Evolutionary conservation across 2,113 vertebrate genomes (phyloP).

Genomic region (Oreochromis tanganicae): DNA sequence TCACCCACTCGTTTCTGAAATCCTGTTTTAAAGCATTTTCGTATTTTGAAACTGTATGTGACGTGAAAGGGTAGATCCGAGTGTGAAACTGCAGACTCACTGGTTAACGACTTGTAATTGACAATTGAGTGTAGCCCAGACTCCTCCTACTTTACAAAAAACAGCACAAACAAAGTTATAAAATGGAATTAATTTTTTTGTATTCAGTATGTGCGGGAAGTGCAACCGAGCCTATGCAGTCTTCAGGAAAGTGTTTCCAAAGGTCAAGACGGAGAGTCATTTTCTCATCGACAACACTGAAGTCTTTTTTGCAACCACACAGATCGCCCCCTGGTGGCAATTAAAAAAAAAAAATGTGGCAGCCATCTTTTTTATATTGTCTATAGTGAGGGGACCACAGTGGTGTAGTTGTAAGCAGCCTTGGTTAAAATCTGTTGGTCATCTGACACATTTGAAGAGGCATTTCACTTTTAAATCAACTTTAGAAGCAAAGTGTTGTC

Average conservation of each 20-base stretch:
- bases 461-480: neutral
- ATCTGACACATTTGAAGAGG: neutral
- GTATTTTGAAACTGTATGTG: neutral
- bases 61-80: neutral
- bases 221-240: neutral
- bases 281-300: neutral
- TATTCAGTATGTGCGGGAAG: neutral
- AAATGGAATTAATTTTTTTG: neutral
- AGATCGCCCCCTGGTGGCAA: neutral
- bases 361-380: neutral
- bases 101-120: neutral
- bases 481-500: neutral
- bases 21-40: neutral
- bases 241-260: neutral
- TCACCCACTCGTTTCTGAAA: neutral
- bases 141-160: neutral
- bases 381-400: neutral
- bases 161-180: neutral
- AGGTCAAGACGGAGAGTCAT: neutral
- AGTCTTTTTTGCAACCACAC: neutral
- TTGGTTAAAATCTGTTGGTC: neutral
- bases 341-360: neutral
- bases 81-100: neutral
- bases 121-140: neutral
- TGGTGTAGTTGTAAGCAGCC: neutral